Evolutionary conservation across 2,113 vertebrate genomes (phyloP).

Genomic region (Phycodurus eques): DNA sequence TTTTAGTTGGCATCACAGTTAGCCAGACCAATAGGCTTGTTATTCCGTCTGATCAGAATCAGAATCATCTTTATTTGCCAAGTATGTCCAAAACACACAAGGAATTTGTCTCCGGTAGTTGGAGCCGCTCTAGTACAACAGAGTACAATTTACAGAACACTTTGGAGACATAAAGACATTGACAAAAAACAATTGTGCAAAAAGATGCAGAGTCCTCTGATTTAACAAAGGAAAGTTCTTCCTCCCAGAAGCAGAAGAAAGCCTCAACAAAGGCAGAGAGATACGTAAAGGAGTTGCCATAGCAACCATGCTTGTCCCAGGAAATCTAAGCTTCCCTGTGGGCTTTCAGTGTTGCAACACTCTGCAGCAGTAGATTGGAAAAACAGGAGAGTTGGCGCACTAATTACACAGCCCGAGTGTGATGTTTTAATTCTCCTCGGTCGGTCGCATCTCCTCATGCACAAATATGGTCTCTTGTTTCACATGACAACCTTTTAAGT

Average conservation of each 20-base stretch:
- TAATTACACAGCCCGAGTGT: constrained; percentile 57
- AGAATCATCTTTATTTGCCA: too few species aligned
- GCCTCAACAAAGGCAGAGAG: constrained; percentile 35
- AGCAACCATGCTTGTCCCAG: constrained; percentile 50
- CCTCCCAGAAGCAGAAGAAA: constrained; percentile 30
- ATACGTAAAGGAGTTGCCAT: constrained; percentile 54
- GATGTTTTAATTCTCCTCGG: constrained; percentile 29
- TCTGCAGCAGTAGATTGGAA: constrained; percentile 35
- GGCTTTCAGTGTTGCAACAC: constrained; percentile 33
- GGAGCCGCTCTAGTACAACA: too few species aligned
- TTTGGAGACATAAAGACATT: too few species aligned
- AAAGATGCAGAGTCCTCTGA: too few species aligned
- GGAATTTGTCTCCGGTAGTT: too few species aligned
- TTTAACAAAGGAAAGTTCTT: constrained; percentile 40
- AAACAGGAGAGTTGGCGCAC: constrained; percentile 48
- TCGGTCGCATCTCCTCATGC: not conserved
- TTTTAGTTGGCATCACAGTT: not conserved
- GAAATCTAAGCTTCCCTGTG: constrained; percentile 41
- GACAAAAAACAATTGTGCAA: too few species aligned
- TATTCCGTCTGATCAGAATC: constrained; percentile 20
- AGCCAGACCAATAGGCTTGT: constrained; percentile 18
- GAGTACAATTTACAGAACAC: too few species aligned
- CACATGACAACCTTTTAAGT: not conserved
- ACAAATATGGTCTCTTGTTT: constrained; percentile 19
- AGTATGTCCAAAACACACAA: too few species aligned